Base-by-base conservation (phyloP, 2,888 invertebrate species). In the Stenolophus ochropezus region DNA sequence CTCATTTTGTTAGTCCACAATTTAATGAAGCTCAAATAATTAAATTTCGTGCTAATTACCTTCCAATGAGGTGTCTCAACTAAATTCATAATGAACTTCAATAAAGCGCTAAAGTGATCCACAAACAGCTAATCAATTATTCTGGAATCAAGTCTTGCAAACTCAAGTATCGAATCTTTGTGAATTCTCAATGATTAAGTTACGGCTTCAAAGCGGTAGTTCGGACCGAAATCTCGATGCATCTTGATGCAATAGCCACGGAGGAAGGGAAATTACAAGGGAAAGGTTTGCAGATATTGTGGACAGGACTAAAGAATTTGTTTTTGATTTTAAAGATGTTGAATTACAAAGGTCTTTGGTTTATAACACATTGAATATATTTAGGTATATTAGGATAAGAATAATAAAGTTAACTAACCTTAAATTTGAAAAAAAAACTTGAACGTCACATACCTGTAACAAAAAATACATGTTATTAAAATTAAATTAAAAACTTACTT, bases 71-170 rank as follows among this genome's bases (percentile, higher is more conserved):
- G 65, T 69, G 65, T 27, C 65, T 8, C n/a, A 33, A 21, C 33
- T 69, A 69, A 33, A 69, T 69, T 27, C 65, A 27, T 69, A 69
- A 69, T 69, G 65, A 61, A 27, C 47, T 78, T 56, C 75, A 53
- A 75, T 75, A 56, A 53, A 53, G 79, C 71, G 79, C 49, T 71
- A 69, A 79, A 79, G 23, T 73, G 21, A 73, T 80, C 51, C 18
- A 20, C 73, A 80, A 80, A 80, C 51, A 58, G 73, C 73, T 80
- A 80, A 80, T 80, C 80, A 80, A 80, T 80, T 80, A 80, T 80
- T 80, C 61, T 58, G 21, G 58, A 27, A 80, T 80, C 71, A 80
- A 80, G 73, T 73, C 56, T 79, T 27, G 71, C 27, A 51, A 65
- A 65, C 6, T 73, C 80, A 80, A 80, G 80, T 80, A 80, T 80